A percentile compares a stretch with the other conserved stretches of the same genome.
Evolutionary conservation across 92 coral and sea anemone genomes (phyloP).

Genomic region (Heliopora coerulea): DNA sequence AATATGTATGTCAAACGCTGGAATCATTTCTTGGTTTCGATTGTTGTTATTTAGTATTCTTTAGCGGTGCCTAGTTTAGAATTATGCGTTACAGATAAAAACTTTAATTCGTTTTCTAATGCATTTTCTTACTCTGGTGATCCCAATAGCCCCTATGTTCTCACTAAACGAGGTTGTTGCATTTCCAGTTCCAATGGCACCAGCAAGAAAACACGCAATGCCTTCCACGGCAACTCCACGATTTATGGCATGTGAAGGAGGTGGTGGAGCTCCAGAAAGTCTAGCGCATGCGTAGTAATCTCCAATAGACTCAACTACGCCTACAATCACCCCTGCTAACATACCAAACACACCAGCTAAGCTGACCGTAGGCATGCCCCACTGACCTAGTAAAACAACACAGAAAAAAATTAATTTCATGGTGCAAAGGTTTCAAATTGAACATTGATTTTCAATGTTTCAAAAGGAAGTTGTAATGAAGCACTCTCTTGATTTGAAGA

Average conservation of each 20-base stretch:
- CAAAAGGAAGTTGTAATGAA: no score
- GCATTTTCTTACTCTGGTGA: constrained; percentile 66
- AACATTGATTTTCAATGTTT: no score
- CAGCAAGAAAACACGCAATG: constrained; percentile 74
- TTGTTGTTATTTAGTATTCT: no score
- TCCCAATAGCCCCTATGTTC: constrained; percentile 86
- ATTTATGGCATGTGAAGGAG: constrained; percentile 86
- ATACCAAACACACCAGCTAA: constrained; percentile 96
- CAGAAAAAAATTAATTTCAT: no score
- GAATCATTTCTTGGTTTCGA: no score
- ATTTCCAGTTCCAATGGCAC: constrained; percentile 78
- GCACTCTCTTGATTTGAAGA: no score
- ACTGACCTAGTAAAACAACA: constrained; percentile 64
- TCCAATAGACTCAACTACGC: constrained; percentile 90
- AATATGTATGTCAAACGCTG: neutral
- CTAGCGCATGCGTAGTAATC: constrained; percentile 98
- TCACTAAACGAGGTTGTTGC: constrained; percentile 91
- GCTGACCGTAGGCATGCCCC: constrained; percentile 94
- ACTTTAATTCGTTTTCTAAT: no score
- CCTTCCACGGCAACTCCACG: constrained; percentile 93
- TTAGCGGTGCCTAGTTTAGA: no score
- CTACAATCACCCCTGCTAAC: constrained; percentile 89
- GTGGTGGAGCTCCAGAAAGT: constrained; percentile 94
- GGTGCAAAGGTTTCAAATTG: no score
- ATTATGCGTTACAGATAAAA: neutral